Evolutionary conservation across 2,797 vertebrate species (phyloP), one percentile per base, ranked within the genome.

Genomic region (Falco novaeseelandiae): DNA sequence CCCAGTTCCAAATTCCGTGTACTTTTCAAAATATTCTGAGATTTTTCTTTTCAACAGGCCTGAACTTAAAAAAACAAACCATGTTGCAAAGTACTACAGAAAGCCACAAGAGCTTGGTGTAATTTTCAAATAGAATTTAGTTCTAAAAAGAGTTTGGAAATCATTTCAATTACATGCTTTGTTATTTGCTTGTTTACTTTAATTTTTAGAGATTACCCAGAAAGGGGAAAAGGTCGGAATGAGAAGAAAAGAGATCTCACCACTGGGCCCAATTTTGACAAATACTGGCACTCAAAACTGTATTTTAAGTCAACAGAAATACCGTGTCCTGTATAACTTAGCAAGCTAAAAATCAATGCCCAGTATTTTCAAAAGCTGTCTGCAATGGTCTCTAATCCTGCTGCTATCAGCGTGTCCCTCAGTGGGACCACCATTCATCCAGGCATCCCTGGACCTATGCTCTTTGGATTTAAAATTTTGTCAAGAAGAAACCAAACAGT

Each of bases 91-190:
- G 70, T 36, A 40, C 63, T 36, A 44, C 67, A 51, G 59, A 85
- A 94, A 94, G 70, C 88, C 69, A 63, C 52, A 76, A 83, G 51
- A 93, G 42, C 49, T 83, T 84, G 58, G 30, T 71, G 51, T 51
- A 67, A 90, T 95, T 93, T 92, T 87, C 92, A 92, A 93, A 94
- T 4, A 61, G 84, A 80, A 80, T 58, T 94, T 36, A 30, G 34
- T 78, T 96, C 78, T 83, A 71, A 92, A 95, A 70, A 84, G 44
- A 92, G 88, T 25, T 67, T 38, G 80, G 78, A 96, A 94, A 94
- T 79, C 32, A 34, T 87, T 93, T 67, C 85, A 87, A 88, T 57
- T 80, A 23, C 48, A 86, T 79, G 87, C 73, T 87, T 80, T 74
- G 38, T 79, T 89, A 83, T 93, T 89, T 86, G 80, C 62, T 92